Percentiles rank a stretch among this genome's conserved stretches.
Conservation (phyloP, 2,113 vertebrate species). For the Herpailurus yagouaroundi region DNA sequence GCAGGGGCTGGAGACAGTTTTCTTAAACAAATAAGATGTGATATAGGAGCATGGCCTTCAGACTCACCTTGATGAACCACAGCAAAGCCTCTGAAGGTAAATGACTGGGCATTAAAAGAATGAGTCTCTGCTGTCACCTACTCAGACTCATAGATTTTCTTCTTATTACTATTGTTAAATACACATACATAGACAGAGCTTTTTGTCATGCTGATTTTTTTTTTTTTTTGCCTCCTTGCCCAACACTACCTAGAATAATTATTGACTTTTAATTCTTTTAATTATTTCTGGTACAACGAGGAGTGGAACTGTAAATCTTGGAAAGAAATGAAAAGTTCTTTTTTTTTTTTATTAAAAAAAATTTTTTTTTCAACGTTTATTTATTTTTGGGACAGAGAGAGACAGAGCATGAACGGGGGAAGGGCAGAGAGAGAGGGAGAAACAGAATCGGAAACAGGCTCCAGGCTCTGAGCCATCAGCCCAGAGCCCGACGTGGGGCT, state of each 20-base stretch:
- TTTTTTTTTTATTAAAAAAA: too few relatives aligned
- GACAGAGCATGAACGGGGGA: too few relatives aligned
- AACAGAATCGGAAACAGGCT: too few relatives aligned
- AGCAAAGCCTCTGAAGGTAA: not conserved
- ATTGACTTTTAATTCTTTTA: not conserved
- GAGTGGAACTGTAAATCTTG: not conserved
- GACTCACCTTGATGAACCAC: not conserved
- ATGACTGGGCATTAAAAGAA: not conserved
- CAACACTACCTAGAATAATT: not conserved
- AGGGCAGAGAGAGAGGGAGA: too few relatives aligned
- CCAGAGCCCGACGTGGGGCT: too few relatives aligned
- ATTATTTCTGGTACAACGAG: not conserved
- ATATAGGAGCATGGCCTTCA: not conserved
- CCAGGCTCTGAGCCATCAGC: too few relatives aligned
- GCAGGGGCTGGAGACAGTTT: not conserved
- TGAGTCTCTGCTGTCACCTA: not conserved
- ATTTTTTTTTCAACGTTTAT: too few relatives aligned
- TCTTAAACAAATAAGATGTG: conserved; percentile 2
- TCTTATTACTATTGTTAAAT: not conserved
- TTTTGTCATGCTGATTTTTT: not conserved
- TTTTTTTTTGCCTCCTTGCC: not conserved
- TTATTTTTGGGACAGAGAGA: too few relatives aligned
- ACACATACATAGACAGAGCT: not conserved
- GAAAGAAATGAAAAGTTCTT: not conserved
- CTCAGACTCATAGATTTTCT: not conserved